These are phyloP conservation scores for Lithobates sylvaticus DNA, from an alignment of 2,797 vertebrate genomes.

Conservation along the genomic window DNA sequence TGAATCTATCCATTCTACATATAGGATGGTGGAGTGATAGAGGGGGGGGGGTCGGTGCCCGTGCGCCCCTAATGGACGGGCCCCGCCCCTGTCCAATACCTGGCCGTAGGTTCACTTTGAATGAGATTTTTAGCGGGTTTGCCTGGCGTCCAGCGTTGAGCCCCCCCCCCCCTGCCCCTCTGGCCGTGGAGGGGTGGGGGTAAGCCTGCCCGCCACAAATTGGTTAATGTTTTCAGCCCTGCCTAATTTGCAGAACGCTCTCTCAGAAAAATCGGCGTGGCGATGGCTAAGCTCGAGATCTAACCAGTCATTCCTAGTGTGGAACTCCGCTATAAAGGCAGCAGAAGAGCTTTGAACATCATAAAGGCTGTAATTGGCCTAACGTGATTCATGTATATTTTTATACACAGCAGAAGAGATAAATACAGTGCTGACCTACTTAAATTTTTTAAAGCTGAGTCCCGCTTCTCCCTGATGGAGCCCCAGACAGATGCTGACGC, in stretches of 20 bases:
- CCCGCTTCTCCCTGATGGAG: conserved; percentile 16
- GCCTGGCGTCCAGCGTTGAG: too few relatives aligned
- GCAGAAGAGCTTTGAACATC: conserved; percentile 40
- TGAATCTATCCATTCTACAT: too few relatives aligned
- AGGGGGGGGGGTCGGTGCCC: too few relatives aligned
- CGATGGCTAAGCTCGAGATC: conserved; percentile 4
- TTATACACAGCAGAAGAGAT: conserved; percentile 32
- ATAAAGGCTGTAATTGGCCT: conserved; percentile 46
- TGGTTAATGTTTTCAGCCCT: background rate
- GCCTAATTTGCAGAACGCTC: background rate
- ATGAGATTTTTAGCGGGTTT: too few relatives aligned
- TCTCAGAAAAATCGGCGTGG: background rate
- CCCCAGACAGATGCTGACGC: conserved; percentile 26
- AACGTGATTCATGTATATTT: conserved; percentile 46
- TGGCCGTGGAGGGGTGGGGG: background rate
- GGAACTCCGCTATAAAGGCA: conserved; percentile 4
- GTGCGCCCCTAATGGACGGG: too few relatives aligned
- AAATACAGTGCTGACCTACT: conserved; percentile 49
- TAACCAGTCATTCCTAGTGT: background rate
- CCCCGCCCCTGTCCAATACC: too few relatives aligned
- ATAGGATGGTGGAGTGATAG: too few relatives aligned
- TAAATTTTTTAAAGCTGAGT: conserved; percentile 35
- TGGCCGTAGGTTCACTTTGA: too few relatives aligned
- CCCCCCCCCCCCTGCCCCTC: too few relatives aligned
- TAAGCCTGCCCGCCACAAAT: background rate